These are phyloP conservation scores for Gyrodactylus bullatarudis DNA, from an alignment of 1,140 invertebrate species.

Conservation along the genomic window DNA sequence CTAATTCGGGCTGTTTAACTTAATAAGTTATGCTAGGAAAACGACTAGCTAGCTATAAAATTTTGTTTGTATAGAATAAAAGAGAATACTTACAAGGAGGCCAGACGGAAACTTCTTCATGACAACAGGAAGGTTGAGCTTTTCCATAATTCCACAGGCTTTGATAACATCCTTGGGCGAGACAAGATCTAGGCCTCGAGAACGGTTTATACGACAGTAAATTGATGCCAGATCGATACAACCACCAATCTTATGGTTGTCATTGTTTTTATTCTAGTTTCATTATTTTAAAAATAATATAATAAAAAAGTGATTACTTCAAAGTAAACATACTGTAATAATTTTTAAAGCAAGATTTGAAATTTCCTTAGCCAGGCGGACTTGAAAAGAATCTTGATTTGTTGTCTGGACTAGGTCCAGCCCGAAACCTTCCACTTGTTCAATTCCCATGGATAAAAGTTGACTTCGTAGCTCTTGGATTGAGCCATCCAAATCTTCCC, in stretches of 20 bases:
- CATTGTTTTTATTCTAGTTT: not conserved
- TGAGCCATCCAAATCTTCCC: not conserved
- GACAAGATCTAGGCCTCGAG: constrained; percentile 31
- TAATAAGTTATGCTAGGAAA: too few species aligned
- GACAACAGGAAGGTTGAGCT: constrained; percentile 25
- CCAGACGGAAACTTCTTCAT: not conserved
- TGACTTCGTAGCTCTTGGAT: not conserved
- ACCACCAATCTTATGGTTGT: constrained; percentile 31
- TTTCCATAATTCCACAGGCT: constrained; percentile 35
- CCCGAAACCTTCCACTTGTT: not conserved
- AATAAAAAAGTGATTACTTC: not conserved
- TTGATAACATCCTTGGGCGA: constrained; percentile 74
- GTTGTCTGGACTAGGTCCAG: not conserved
- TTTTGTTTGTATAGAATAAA: not conserved
- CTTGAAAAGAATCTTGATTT: not conserved
- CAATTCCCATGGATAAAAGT: not conserved
- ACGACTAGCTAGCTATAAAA: not conserved
- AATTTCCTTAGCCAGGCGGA: not conserved
- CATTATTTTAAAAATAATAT: not conserved
- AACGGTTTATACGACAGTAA: constrained; percentile 61
- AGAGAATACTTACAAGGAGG: not conserved
- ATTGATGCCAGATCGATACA: constrained; percentile 83
- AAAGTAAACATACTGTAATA: not conserved
- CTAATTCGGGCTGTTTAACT: too few species aligned
- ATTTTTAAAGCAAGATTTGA: not conserved